These are phyloP conservation scores for Callospermophilus lateralis DNA, from an alignment of 2,113 vertebrate genomes.

Conservation along the genomic window DNA sequence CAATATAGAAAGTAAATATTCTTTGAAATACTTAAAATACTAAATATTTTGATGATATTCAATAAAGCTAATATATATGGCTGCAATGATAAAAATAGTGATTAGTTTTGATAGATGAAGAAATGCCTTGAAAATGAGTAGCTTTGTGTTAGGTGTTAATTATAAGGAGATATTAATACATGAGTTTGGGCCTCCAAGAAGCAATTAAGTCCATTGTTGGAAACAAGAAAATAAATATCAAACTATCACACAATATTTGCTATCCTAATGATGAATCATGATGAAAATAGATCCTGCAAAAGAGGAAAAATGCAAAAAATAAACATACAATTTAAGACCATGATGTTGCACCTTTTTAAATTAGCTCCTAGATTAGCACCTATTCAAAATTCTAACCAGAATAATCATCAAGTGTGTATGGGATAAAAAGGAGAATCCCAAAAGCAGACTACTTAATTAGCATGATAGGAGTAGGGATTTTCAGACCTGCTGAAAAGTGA, in stretches of 20 bases:
- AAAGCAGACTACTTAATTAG: background rate
- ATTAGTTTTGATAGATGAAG: slow-evolving; percentile 12
- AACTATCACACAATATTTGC: background rate
- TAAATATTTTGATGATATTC: background rate
- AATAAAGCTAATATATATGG: background rate
- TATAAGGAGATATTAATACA: background rate
- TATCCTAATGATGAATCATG: background rate
- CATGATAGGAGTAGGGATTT: background rate
- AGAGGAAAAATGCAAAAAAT: background rate
- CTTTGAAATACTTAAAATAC: background rate
- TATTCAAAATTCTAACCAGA: background rate
- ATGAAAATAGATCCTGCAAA: background rate
- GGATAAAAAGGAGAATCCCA: background rate
- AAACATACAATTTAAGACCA: background rate
- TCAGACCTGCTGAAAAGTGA: background rate
- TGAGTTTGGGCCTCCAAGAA: background rate
- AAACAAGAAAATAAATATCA: background rate
- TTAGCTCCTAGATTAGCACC: background rate
- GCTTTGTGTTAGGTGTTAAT: background rate
- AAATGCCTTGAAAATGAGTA: slow-evolving; percentile 14
- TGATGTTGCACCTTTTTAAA: background rate
- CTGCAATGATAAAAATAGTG: background rate
- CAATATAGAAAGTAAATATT: background rate
- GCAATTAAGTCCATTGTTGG: background rate
- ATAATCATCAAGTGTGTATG: background rate